A percentile compares a stretch with the other conserved stretches of the same genome.
These are phyloP conservation scores for Lysandra coridon DNA, from an alignment of 2,888 invertebrate genomes.

Conservation along the genomic window DNA sequence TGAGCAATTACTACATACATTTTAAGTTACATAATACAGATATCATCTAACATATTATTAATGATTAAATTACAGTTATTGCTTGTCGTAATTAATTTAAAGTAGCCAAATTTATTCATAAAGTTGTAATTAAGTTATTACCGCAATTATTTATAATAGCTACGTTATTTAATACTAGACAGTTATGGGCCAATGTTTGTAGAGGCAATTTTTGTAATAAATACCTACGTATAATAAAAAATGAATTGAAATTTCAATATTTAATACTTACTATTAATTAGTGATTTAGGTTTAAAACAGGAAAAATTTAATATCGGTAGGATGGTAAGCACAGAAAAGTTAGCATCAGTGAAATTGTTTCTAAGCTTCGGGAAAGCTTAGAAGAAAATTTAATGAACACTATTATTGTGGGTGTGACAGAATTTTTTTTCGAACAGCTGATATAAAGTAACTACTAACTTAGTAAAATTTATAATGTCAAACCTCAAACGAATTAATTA, in stretches of 20 bases:
- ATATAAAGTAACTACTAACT: background rate
- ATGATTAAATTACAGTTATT: background rate
- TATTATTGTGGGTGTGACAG: too few species aligned
- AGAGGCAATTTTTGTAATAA: background rate
- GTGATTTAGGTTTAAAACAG: too few species aligned
- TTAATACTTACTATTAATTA: too few species aligned
- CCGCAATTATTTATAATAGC: constrained; percentile 4
- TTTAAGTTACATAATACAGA: background rate
- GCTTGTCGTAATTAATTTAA: background rate
- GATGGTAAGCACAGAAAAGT: too few species aligned
- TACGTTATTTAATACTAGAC: background rate
- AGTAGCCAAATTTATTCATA: constrained; percentile 12
- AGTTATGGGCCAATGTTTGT: background rate
- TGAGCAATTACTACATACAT: background rate
- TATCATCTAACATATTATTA: background rate
- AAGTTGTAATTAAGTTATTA: background rate
- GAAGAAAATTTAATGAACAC: too few species aligned
- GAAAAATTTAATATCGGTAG: too few species aligned
- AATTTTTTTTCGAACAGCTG: too few species aligned
- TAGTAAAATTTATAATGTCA: background rate
- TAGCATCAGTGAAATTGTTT: too few species aligned
- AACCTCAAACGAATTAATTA: background rate
- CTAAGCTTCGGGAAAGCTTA: too few species aligned
- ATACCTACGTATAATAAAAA: background rate
- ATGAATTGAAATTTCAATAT: too few species aligned